Evolutionary conservation across 2,888 invertebrate genomes (phyloP), one percentile per base, ranked within the genome.

Genomic region (Lochmaea crataegi): DNA sequence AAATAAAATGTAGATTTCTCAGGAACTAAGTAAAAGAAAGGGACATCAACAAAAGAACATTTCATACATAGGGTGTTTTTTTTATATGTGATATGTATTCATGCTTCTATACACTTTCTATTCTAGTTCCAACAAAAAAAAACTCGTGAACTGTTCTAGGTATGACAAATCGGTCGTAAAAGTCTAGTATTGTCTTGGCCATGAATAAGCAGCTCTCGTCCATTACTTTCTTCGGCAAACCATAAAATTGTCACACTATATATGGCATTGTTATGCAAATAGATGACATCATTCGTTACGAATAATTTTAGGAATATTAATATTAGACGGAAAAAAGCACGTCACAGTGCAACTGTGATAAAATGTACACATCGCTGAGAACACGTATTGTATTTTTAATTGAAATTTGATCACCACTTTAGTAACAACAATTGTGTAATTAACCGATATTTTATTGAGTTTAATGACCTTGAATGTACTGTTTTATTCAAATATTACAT

Each of bases 181-280:
- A 22, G 16, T 57, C 57, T 18, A 57, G 1, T 26, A 57, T 57
- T 22, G 18, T 57, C 10, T 57, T 10, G 18, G 12, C 12, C 57
- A 22, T 57, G 57, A 57, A 12, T 57, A 57, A 57, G 41, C 26
- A 57, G 41, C 26, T 32, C 45, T 64, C 18, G 67, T 45, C 7
- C 16, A 26, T 58, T 58, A 58, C 67, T 71, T 71, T 71, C 65
- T 71, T 71, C 45, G 6, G 12, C 41, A 22, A 63, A 38, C 53
- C 18, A 41, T 57, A 32, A 41, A 57, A 65, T 71, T 71, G 48
- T 58, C 57, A 45, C 56, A 58, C 74, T 70, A 66, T 67, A 71
- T 74, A 38, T 67, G 67, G 70, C 58, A 74, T 58, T 66, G 67
- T 69, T 68, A 71, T 74, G 74, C 63, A 67, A 71, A 71, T 22